Percentiles rank a stretch among this genome's conserved stretches.
Conservation (phyloP, 2,113 vertebrate species). For the Gadus chalcogrammus region DNA sequence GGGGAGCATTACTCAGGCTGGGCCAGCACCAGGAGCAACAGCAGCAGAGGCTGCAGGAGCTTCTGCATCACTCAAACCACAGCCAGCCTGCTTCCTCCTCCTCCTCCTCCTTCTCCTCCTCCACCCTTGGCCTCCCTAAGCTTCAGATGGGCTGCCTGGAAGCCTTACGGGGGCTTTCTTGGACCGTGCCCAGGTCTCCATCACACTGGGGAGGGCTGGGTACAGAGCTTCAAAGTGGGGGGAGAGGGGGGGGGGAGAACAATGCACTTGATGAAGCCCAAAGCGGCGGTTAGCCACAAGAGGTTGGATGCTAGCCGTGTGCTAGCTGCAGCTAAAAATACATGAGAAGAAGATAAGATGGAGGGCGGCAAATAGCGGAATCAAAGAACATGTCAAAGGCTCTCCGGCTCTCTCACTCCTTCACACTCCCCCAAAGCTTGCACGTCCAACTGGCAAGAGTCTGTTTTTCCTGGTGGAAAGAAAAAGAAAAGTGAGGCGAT, state of each 20-base stretch:
- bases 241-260: slow-evolving; percentile 33
- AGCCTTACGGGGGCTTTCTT: slow-evolving; percentile 32
- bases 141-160: slow-evolving; percentile 20
- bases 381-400: slow-evolving; percentile 52
- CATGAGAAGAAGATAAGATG: slow-evolving; percentile 36
- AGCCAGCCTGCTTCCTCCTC: background rate
- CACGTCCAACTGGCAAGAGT: slow-evolving; percentile 26
- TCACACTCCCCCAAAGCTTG: background rate
- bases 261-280: slow-evolving; percentile 51
- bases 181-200: slow-evolving; percentile 53
- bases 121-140: slow-evolving; percentile 11
- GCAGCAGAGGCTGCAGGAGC: slow-evolving; percentile 42
- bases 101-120: background rate
- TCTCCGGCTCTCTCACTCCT: slow-evolving; percentile 24
- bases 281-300: slow-evolving; percentile 54
- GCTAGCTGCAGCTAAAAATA: slow-evolving; percentile 51
- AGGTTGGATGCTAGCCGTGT: slow-evolving; percentile 22
- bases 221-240: slow-evolving; percentile 43
- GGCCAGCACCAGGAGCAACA: slow-evolving; percentile 40
- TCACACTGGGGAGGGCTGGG: slow-evolving; percentile 34
- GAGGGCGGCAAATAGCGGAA: slow-evolving; percentile 44
- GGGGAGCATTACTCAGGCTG: slow-evolving; percentile 61
- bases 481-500: slow-evolving; percentile 15
- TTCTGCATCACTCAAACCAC: slow-evolving; percentile 27
- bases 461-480: slow-evolving; percentile 20